Conservation (phyloP, 2,888 invertebrate species). For the Erebia epiphron region DNA sequence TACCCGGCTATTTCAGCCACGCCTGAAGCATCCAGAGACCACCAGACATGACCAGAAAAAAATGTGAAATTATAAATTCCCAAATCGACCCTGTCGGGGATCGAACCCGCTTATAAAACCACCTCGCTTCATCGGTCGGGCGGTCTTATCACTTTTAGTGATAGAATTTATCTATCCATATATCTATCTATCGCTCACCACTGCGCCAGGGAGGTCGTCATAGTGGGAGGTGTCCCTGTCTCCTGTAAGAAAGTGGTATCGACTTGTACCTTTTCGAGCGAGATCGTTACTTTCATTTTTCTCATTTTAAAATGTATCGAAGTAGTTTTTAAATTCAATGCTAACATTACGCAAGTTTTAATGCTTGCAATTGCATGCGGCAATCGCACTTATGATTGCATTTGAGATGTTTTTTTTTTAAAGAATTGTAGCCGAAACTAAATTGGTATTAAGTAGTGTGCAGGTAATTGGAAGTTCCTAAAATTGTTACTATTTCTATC, state of each 20-base stretch:
- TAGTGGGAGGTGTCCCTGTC: too few relatives aligned
- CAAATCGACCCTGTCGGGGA: too few relatives aligned
- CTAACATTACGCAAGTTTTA: background rate
- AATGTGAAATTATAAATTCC: too few relatives aligned
- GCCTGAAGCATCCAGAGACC: too few relatives aligned
- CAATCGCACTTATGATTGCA: constrained; percentile 1
- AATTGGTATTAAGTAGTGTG: background rate
- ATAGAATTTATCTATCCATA: too few relatives aligned
- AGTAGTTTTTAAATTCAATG: background rate
- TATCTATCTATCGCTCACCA: too few relatives aligned
- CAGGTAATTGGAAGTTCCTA: background rate
- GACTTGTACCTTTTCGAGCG: background rate
- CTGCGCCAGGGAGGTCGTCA: too few relatives aligned
- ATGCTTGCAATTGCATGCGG: background rate
- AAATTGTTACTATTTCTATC: background rate
- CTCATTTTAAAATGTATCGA: background rate
- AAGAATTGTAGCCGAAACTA: background rate
- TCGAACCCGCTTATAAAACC: too few relatives aligned
- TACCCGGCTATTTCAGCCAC: too few relatives aligned
- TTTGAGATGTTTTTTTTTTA: background rate
- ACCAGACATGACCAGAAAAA: too few relatives aligned
- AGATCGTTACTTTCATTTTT: background rate
- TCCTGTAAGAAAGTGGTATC: background rate
- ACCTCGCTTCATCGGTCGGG: too few relatives aligned
- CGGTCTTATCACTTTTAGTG: too few relatives aligned